Evolutionary conservation across 2,797 vertebrate genomes (phyloP).

Genomic region (Argentina silus): DNA sequence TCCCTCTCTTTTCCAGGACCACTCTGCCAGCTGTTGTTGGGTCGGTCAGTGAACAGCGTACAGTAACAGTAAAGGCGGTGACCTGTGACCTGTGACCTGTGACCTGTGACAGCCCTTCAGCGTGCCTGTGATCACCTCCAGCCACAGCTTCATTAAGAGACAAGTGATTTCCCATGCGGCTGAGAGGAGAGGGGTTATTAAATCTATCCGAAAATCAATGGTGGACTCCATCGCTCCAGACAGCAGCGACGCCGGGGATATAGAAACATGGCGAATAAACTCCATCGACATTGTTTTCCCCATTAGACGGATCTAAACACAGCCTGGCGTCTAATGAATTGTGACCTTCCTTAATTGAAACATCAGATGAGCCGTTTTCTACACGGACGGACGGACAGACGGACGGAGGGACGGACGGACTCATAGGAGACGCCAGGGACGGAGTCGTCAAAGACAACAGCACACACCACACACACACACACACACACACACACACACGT

Average conservation of each 20-base stretch:
- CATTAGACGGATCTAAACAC: conserved; percentile 43
- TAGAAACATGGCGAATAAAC: conserved; percentile 27
- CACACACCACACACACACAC: too few species aligned
- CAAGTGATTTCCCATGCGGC: conserved; percentile 60
- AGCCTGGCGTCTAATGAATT: conserved; percentile 26
- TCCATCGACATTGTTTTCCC: conserved; percentile 25
- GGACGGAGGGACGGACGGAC: too few species aligned
- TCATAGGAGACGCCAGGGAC: too few species aligned
- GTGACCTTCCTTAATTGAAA: conserved; percentile 43
- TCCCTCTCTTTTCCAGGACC: too few species aligned
- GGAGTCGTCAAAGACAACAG: too few species aligned
- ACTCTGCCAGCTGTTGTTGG: background rate
- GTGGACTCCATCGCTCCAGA: conserved; percentile 56
- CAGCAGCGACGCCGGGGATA: conserved; percentile 34
- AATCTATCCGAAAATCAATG: conserved; percentile 75
- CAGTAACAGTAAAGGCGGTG: conserved; percentile 53
- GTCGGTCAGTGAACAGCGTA: conserved; percentile 34
- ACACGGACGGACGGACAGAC: too few species aligned
- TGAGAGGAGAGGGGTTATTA: conserved; percentile 64
- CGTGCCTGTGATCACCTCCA: conserved; percentile 28
- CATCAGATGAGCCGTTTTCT: conserved; percentile 10
- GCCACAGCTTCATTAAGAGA: conserved; percentile 50
- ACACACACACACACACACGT: too few species aligned
- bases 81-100: conserved; percentile 11
- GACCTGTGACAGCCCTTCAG: conserved; percentile 24